Evolutionary conservation across 2,797 vertebrate species (phyloP).

Genomic region (Fratercula arctica): DNA sequence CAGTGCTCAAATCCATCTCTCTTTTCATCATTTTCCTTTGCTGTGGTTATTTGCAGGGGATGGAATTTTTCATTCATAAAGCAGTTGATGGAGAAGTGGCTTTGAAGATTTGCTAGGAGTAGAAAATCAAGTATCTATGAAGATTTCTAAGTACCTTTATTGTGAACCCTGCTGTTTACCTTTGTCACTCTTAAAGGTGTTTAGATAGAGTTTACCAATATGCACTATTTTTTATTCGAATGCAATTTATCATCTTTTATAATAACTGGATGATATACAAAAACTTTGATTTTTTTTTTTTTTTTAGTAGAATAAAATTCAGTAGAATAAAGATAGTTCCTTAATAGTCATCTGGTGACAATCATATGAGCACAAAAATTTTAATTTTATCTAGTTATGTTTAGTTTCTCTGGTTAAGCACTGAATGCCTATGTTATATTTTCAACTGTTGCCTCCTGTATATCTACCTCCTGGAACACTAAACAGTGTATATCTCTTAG

Average conservation of each 20-base stretch:
- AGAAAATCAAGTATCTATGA: neutral
- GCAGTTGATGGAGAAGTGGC: neutral
- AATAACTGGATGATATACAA: neutral
- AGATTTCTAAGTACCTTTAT: neutral
- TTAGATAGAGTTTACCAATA: neutral
- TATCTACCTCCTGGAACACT: neutral
- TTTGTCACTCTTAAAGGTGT: neutral
- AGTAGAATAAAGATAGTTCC: neutral
- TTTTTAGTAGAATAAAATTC: neutral
- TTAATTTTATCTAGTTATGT: neutral
- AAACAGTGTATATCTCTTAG: neutral
- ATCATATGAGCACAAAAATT: rapidly evolving
- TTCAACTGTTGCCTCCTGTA: neutral
- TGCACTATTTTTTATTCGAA: neutral
- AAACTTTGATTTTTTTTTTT: neutral
- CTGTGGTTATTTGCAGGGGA: neutral
- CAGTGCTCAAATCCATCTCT: neutral
- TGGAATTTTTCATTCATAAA: neutral
- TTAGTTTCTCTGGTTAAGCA: neutral
- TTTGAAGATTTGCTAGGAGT: neutral
- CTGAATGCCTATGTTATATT: neutral
- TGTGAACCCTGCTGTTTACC: neutral
- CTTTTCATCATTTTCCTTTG: neutral
- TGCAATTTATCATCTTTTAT: neutral
- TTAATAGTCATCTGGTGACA: neutral